Evolutionary conservation across 2,797 vertebrate genomes (phyloP), one percentile per base, ranked within the genome.

Genomic region (Pitangus sulphuratus): DNA sequence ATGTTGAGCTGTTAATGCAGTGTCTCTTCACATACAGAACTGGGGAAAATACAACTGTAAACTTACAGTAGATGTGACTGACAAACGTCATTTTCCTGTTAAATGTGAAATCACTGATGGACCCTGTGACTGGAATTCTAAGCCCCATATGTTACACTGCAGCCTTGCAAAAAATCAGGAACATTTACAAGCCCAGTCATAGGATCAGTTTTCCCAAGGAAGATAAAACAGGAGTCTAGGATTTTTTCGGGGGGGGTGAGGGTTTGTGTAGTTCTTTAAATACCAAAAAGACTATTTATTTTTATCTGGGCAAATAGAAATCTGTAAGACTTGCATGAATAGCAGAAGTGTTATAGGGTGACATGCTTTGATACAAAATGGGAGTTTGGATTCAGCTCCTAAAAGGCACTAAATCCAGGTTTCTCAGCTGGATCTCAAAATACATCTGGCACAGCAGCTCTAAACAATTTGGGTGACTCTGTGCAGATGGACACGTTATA

Each of bases 1-100:
- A 30, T 19, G 17, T 17, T 24, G 2, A 91, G 76, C 39, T 96
- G 64, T 91, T 96, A 95, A 91, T 82, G 84, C 19, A 44, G 24
- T 17, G 35, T 69, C 87, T 25, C 33, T 74, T 69, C 86, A 51
- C 11, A 15, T 3, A 19, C 24, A 35, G 3, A n/a, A 35, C 35
- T 85, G 30, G 24, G 80, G 42, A n/a, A 89, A 92, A 84, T 84
- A 28, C 2, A 47, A 9, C 66, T 50, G 39, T 47, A 65, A 87
- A 44, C 62, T 90, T 84, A 70, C 42, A 69, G 8, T n/a, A 64
- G 51, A 58, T 28, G n/a, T 28, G 57, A 68, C n/a, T 42, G 50
- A 84, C 51, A 85, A 88, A 57, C 9, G 12, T 42, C 1, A 31
- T 68, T 66, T 66, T 90, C 69, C 90, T 88, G 53, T 68, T 76